These are phyloP conservation scores for Sebastes oblongus DNA, from an alignment of 2,797 vertebrate genomes.

Conservation along the genomic window DNA sequence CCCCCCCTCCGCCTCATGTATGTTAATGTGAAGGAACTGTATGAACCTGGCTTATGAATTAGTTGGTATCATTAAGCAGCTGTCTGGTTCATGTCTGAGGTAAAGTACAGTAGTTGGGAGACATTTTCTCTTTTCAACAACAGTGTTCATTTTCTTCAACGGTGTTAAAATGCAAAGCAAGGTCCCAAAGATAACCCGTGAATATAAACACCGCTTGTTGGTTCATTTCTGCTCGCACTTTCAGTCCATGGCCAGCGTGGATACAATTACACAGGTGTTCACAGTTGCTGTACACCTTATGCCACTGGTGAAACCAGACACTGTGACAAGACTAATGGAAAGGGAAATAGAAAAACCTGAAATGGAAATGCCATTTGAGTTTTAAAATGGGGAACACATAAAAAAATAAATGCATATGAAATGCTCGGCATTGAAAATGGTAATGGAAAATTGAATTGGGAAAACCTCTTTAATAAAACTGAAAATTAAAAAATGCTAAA, in stretches of 20 bases:
- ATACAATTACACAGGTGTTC: background rate
- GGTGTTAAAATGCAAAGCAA: constrained; percentile 1
- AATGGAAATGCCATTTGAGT: background rate
- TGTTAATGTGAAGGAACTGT: background rate
- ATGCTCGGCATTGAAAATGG: background rate
- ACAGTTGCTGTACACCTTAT: background rate
- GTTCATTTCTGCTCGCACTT: background rate
- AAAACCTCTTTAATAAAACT: background rate
- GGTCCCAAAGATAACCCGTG: background rate
- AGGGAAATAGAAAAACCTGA: background rate
- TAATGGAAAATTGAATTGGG: background rate
- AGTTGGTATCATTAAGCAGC: background rate
- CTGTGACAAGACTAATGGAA: background rate
- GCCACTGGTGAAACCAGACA: background rate
- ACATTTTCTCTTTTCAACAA: background rate
- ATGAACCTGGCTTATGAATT: background rate
- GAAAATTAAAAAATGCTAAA: background rate
- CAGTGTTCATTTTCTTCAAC: background rate
- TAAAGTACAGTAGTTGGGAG: background rate
- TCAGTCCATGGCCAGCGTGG: background rate
- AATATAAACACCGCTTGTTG: background rate
- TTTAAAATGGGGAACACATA: background rate
- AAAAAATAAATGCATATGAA: background rate
- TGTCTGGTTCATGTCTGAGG: background rate
- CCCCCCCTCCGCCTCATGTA: no score